Conservation (phyloP, 2,797 vertebrate species). For the Channa striata region DNA sequence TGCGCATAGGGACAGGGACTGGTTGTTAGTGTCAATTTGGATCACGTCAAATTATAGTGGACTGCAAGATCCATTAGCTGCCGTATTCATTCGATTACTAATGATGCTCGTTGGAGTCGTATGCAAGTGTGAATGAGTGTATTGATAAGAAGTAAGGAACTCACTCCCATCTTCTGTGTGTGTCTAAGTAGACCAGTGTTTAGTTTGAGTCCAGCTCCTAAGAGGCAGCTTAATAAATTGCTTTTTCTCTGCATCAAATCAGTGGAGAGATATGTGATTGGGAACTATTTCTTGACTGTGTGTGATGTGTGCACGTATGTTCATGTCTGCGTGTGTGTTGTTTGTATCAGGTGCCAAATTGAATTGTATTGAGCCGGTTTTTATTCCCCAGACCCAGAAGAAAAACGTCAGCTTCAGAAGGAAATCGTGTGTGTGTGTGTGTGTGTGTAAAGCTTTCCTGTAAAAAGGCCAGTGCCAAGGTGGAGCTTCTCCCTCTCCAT, state of each 20-base stretch:
- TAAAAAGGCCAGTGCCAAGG: conserved; percentile 22
- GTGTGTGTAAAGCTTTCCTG: conserved; percentile 43
- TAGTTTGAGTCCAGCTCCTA: conserved; percentile 72
- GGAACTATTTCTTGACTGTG: conserved; percentile 60
- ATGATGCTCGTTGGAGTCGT: conserved; percentile 48
- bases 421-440: conserved; percentile 39
- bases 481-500: conserved; percentile 8
- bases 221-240: conserved; percentile 80
- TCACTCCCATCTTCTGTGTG: conserved; percentile 23
- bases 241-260: conserved; percentile 77
- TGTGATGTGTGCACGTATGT: conserved; percentile 32
- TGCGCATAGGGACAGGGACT: conserved; percentile 34
- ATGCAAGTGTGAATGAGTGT: conserved; percentile 53
- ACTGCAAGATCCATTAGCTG: conserved; percentile 58
- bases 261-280: conserved; percentile 71
- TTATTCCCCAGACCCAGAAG: conserved; percentile 46
- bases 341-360: conserved; percentile 56
- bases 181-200: conserved; percentile 69
- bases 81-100: conserved; percentile 59
- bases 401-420: conserved; percentile 35
- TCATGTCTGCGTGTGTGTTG: conserved; percentile 29
- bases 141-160: conserved; percentile 23
- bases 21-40: conserved; percentile 62
- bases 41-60: conserved; percentile 64
- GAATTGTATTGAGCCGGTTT: conserved; percentile 61